A percentile compares a stretch with the other conserved stretches of the same genome.
phyloP scores from a whole-genome alignment of 2,797 vertebrate genomes.

The Xenops minutus region DNA sequence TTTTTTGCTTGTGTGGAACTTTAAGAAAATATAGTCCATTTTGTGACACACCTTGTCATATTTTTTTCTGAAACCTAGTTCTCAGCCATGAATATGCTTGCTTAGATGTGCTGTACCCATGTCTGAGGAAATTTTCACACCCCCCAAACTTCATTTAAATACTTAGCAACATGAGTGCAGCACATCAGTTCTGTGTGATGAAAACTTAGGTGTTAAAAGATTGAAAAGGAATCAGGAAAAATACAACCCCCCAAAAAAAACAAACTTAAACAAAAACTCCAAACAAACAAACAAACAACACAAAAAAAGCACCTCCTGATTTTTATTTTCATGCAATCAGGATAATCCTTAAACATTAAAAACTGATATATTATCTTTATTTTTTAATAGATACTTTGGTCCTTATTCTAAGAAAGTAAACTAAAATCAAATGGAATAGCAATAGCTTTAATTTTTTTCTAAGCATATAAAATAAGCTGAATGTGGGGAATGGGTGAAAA shows the following conservation, averaged over 20 bases:
- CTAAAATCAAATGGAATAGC: not conserved
- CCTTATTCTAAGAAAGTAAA: not conserved
- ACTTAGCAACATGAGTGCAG: not conserved
- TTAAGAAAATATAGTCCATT: not conserved
- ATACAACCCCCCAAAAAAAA: not conserved
- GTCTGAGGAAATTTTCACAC: not conserved
- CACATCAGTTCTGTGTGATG: not conserved
- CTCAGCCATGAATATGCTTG: not conserved
- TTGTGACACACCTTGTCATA: not conserved
- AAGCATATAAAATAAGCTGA: not conserved
- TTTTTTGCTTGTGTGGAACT: fast-evolving
- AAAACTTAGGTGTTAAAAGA: not conserved
- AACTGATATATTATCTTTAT: not conserved
- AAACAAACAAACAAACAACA: no score
- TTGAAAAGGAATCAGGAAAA: not conserved
- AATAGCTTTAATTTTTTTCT: not conserved
- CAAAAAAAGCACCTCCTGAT: not conserved
- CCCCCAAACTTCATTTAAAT: not conserved
- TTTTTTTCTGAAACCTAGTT: not conserved
- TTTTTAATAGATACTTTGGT: not conserved
- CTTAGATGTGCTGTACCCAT: not conserved
- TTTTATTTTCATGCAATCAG: not conserved
- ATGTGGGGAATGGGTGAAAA: fast-evolving
- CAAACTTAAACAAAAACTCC: no score
- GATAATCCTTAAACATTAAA: not conserved